Evolutionary conservation across 1,140 invertebrate species (phyloP).

Genomic region (Anthonomus grandis): DNA sequence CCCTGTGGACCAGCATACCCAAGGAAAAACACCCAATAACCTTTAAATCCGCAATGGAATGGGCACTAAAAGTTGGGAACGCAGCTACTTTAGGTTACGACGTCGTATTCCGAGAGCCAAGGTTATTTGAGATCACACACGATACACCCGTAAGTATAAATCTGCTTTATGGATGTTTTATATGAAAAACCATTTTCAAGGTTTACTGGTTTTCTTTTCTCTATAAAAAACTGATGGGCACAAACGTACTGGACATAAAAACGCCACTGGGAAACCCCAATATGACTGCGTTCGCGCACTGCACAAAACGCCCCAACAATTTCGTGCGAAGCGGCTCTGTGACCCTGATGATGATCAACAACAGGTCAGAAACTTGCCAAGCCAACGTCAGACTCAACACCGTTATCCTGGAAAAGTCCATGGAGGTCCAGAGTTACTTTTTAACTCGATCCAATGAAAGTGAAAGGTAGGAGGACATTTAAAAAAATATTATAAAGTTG

Average conservation of each 20-base stretch:
- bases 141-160: conserved; percentile 41
- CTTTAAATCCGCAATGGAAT: conserved; percentile 38
- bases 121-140: conserved; percentile 37
- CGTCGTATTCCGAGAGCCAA: conserved; percentile 42
- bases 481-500: not conserved
- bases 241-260: conserved; percentile 42
- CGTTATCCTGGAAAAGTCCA: conserved; percentile 29
- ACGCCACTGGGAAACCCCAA: conserved; percentile 6
- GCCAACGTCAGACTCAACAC: conserved; percentile 30
- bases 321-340: conserved; percentile 40
- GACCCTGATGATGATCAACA: conserved; percentile 41
- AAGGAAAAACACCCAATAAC: conserved; percentile 30
- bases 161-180: not conserved
- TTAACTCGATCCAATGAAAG: conserved; percentile 32
- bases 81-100: conserved; percentile 39
- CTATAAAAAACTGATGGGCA: conserved; percentile 44
- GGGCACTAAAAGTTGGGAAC: conserved; percentile 41
- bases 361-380: conserved; percentile 20
- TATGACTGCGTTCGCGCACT: conserved; percentile 38
- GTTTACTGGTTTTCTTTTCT: conserved; percentile 43
- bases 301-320: conserved; percentile 39
- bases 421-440: conserved; percentile 43
- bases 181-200: conserved; percentile 17
- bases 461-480: conserved; percentile 31
- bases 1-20: conserved; percentile 34